Evolutionary conservation across 2,797 vertebrate genomes (phyloP).

Genomic region (Enteromius radiatus): DNA sequence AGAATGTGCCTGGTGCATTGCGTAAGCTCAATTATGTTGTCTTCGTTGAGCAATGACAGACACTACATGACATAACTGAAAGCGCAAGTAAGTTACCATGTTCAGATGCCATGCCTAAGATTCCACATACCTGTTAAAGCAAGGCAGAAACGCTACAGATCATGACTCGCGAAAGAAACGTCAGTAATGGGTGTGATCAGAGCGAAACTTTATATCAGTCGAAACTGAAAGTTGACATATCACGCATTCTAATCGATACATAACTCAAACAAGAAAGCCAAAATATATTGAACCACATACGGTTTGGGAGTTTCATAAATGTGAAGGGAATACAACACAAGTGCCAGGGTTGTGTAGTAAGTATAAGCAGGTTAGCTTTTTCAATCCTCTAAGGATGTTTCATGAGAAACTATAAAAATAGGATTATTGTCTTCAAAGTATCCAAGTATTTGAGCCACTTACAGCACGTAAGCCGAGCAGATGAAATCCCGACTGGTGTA

Average conservation of each 20-base stretch:
- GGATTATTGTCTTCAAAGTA: slow-evolving; percentile 55
- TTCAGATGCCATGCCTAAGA: slow-evolving; percentile 28
- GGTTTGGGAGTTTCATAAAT: not conserved
- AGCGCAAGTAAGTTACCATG: not conserved
- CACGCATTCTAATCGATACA: not conserved
- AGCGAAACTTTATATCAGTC: not conserved
- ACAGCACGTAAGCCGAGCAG: slow-evolving; percentile 21
- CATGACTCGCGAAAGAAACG: slow-evolving; percentile 35
- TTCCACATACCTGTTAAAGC: slow-evolving; percentile 67
- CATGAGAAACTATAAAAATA: slow-evolving; percentile 49
- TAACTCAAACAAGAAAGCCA: not conserved
- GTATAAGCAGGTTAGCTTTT: slow-evolving; percentile 42
- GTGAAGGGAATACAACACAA: not conserved
- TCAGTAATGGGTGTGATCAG: slow-evolving; percentile 66
- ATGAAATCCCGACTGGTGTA: slow-evolving; percentile 49
- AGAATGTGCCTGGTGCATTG: not conserved
- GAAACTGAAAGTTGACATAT: not conserved
- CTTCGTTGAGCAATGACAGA: not conserved
- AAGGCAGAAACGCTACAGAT: slow-evolving; percentile 60
- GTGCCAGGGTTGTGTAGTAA: not conserved
- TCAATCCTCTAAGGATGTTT: slow-evolving; percentile 39
- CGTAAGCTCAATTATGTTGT: not conserved
- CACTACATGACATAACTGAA: not conserved
- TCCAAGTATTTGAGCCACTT: slow-evolving; percentile 51
- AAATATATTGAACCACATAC: not conserved